Evolutionary conservation across 2,797 vertebrate genomes (phyloP), one percentile per base, ranked within the genome.

Genomic region (Hydrophis major): DNA sequence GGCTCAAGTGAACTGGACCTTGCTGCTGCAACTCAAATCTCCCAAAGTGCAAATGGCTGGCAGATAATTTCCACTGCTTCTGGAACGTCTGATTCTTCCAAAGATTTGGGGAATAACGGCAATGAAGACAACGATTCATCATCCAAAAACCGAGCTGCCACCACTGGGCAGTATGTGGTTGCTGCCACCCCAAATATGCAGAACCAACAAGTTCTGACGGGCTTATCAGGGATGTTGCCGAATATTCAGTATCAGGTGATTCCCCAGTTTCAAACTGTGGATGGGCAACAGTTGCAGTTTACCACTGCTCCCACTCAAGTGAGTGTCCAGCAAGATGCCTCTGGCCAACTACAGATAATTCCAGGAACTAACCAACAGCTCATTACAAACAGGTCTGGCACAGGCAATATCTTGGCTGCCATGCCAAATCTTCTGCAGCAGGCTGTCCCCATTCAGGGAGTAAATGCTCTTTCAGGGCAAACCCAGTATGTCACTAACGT

Each of bases 211-310:
- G 97, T 99, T 91, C 98, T 99, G 50, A 98, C 99, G 20, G 97
- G 99, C 50, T 97, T 99, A 94, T 98, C 99, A 0, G 98, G 99
- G 0, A 95, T 99, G 55, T 97, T 99, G 97, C 99, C 99, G 4
- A 99, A 99, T 92, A 99, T 99, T 96, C 99, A 99, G 96, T 99
- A 99, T 97, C 99, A 99, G 97, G 99, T 99, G 89, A 99, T 99
- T 94, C 99, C 99, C 60, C 99, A 99, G 94, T 99, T 99, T 96
- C 99, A 99, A 96, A 99, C 99, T 1, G 97, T 99, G 28, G 99
- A 99, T 4, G 99, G 99, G 92, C 99, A 99, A 89, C 98, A 99
- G 93, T 96, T 99, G 86, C 99, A 99, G 95, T 98, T 99, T 12
- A 95, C 99, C 86, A 93, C 98, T 89, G 97, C 98, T 37, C 95